Evolutionary conservation across 2,797 vertebrate genomes (phyloP).

Genomic region (Lepilemur septentrionalis): DNA sequence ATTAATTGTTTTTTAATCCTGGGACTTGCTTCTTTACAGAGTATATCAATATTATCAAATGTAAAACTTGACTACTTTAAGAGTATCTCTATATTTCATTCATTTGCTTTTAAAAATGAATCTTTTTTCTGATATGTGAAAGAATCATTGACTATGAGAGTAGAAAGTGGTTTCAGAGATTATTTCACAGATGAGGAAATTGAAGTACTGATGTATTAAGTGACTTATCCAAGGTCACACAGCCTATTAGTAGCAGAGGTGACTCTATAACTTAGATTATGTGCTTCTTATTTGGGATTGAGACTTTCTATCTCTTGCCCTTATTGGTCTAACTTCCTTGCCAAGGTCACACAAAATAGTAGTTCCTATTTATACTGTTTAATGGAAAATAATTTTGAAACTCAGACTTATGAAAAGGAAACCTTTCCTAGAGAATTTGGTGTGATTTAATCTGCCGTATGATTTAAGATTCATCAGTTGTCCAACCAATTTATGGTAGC

Average conservation of each 20-base stretch:
- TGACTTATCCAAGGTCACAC: background rate
- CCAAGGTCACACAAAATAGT: background rate
- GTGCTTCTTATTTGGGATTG: background rate
- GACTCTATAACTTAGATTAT: background rate
- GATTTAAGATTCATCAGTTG: background rate
- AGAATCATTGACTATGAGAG: background rate
- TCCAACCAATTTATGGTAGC: background rate
- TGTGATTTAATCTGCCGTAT: background rate
- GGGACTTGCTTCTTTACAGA: conserved; percentile 12
- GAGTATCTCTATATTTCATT: conserved; percentile 34
- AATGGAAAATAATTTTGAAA: conserved; percentile 19
- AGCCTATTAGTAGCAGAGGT: background rate
- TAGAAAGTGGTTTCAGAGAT: background rate
- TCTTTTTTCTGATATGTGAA: background rate
- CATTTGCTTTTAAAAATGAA: background rate
- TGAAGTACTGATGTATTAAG: background rate
- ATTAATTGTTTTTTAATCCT: conserved; percentile 8
- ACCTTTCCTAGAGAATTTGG: background rate
- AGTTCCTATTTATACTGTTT: background rate
- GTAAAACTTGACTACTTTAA: conserved; percentile 26
- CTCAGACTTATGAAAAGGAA: background rate
- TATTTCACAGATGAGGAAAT: conserved; percentile 40
- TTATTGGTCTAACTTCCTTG: background rate
- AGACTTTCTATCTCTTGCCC: background rate
- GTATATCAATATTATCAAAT: background rate